Evolutionary conservation across 2,888 invertebrate species (phyloP).

Genomic region (Boloria euphrosyne): DNA sequence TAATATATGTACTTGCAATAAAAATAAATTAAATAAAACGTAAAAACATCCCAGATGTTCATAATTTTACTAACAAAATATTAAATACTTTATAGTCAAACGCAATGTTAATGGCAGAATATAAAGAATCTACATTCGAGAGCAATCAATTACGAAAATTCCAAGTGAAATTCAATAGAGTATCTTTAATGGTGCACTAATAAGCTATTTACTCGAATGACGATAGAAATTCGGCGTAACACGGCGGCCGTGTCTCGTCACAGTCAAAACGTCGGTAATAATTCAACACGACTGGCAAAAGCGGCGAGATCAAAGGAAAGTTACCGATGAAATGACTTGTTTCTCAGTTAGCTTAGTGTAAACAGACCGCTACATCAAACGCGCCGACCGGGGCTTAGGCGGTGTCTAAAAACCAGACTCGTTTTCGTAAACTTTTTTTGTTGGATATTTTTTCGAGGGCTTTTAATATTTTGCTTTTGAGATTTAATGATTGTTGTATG

Average conservation of each 20-base stretch:
- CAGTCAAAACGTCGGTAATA: constrained; percentile 56
- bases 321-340: constrained; percentile 74
- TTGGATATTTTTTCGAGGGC: background rate
- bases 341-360: constrained; percentile 79
- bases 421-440: too few relatives aligned
- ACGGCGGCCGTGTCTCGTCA: constrained; percentile 50
- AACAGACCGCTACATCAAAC: constrained; percentile 77
- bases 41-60: too few relatives aligned
- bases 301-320: constrained; percentile 73
- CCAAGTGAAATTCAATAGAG: background rate
- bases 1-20: too few relatives aligned
- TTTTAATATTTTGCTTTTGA: too few relatives aligned
- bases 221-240: constrained; percentile 55
- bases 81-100: too few relatives aligned
- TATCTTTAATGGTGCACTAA: constrained; percentile 18
- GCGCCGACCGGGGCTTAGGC: constrained; percentile 48
- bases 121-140: too few relatives aligned
- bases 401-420: too few relatives aligned
- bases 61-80: too few relatives aligned
- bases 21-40: too few relatives aligned
- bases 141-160: too few relatives aligned
- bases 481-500: too few relatives aligned
- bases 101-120: too few relatives aligned
- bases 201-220: constrained; percentile 35
- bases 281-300: constrained; percentile 62